These are phyloP conservation scores for Diglossa cyanea DNA, from an alignment of 2,797 vertebrate genomes.

Conservation along the genomic window DNA sequence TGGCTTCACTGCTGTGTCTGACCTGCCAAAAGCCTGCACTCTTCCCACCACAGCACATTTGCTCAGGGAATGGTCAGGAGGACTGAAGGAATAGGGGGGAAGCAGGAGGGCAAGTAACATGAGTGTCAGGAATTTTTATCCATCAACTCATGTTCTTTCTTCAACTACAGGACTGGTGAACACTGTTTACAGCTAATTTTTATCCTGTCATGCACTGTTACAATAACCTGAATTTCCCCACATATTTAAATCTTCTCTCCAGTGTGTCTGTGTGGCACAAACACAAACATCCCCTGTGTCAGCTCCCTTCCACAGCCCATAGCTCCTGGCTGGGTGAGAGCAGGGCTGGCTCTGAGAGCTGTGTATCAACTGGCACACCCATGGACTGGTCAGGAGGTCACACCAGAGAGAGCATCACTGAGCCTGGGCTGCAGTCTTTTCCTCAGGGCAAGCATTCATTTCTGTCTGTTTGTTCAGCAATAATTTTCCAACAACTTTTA, in stretches of 20 bases:
- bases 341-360: not conserved
- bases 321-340: not conserved
- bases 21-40: not conserved
- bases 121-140: not conserved
- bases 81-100: not conserved
- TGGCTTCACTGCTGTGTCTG: not conserved
- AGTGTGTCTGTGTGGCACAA: not conserved
- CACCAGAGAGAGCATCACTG: not conserved
- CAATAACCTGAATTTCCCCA: not conserved
- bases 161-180: not conserved
- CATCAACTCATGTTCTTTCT: not conserved
- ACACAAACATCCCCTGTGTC: rapidly evolving
- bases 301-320: rapidly evolving
- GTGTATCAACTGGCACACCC: not conserved
- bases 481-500: not conserved
- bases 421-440: not conserved
- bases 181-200: not conserved
- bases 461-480: not conserved
- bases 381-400: not conserved
- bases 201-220: not conserved
- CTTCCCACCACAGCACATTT: not conserved
- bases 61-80: rapidly evolving
- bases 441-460: not conserved
- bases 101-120: rapidly evolving
- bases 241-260: rapidly evolving